Evolutionary conservation across 2,113 vertebrate species (phyloP).

Genomic region (Martes martes): DNA sequence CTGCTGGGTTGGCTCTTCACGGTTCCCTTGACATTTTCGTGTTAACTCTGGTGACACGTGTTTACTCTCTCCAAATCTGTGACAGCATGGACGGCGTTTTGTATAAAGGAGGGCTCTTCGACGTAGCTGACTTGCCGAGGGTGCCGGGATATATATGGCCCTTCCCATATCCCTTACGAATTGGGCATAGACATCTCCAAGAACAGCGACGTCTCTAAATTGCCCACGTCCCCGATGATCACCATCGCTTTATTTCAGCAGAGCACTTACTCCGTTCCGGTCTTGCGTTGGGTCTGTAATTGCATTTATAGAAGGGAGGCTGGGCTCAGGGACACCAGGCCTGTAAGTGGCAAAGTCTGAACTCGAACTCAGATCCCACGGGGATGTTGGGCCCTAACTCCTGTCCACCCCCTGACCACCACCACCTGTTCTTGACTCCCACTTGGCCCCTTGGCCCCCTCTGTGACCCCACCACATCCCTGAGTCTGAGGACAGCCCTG

Average conservation of each 20-base stretch:
- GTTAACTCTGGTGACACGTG: accelerated
- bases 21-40: background rate
- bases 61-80: background rate
- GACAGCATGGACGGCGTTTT: background rate
- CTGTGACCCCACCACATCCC: background rate
- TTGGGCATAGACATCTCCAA: no score
- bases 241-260: background rate
- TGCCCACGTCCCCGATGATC: background rate
- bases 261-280: background rate
- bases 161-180: background rate
- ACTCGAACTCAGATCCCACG: background rate
- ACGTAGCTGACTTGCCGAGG: background rate
- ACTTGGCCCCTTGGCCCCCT: background rate
- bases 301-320: background rate
- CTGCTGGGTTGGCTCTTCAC: background rate
- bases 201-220: background rate
- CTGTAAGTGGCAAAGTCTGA: background rate
- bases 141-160: accelerated
- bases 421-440: background rate
- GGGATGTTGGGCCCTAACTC: background rate
- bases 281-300: background rate
- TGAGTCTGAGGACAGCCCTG: background rate
- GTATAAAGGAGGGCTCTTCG: background rate
- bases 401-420: accelerated
- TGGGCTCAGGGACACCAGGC: background rate